phyloP scores from a whole-genome alignment of 1,140 invertebrate genomes.

The Anastrepha ludens region DNA sequence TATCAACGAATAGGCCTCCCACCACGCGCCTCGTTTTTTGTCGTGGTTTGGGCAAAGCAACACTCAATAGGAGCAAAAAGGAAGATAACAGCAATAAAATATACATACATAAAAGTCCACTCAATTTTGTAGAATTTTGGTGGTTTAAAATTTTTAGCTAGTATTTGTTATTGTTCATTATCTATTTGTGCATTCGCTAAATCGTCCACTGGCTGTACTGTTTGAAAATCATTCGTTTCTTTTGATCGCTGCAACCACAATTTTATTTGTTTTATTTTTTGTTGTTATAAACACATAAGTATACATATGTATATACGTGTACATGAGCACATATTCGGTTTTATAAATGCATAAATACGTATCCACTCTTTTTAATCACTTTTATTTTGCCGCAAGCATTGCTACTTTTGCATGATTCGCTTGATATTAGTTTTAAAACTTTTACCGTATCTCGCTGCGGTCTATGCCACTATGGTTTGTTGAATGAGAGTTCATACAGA shows the following conservation, averaged over 20 bases:
- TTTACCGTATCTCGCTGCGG: no score
- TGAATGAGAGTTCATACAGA: background rate
- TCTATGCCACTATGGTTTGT: background rate
- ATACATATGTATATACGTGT: background rate
- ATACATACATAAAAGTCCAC: background rate
- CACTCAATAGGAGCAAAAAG: background rate
- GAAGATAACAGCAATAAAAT: background rate
- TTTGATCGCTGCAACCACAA: background rate
- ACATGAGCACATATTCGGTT: background rate
- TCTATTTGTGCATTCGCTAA: conserved; percentile 14
- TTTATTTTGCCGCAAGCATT: no score
- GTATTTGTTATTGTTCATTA: background rate
- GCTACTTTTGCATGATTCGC: no score
- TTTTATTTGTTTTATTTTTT: background rate
- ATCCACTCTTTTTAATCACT: no score
- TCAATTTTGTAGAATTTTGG: background rate
- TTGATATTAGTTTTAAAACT: no score
- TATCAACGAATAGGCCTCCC: no score
- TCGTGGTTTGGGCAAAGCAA: no score
- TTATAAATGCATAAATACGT: background rate
- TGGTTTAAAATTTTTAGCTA: background rate
- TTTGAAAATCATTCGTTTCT: background rate
- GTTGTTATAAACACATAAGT: background rate
- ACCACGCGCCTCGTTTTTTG: no score
- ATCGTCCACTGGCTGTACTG: background rate